Evolutionary conservation across 2,888 invertebrate species (phyloP).

Genomic region (Hipparchia semele): DNA sequence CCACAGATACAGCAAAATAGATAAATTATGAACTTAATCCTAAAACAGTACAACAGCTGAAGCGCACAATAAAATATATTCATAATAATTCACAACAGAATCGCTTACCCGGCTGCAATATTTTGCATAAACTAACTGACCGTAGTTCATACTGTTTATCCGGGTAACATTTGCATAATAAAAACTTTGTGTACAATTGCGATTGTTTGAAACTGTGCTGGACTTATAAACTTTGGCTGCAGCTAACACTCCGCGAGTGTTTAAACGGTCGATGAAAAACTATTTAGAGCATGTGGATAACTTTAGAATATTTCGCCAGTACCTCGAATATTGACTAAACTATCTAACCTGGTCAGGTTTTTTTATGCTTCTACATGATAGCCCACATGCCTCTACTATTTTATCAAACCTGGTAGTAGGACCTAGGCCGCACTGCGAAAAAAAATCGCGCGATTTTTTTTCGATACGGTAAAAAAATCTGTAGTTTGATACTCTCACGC

Average conservation of each 20-base stretch:
- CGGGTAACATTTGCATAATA: constrained; percentile 33
- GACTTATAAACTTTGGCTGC: constrained; percentile 10
- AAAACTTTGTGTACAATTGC: constrained; percentile 22
- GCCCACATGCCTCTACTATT: too few relatives aligned
- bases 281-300: neutral
- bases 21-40: constrained; percentile 16
- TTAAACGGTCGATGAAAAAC: constrained; percentile 5
- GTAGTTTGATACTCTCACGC: too few relatives aligned
- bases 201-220: constrained; percentile 22
- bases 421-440: too few relatives aligned
- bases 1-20: too few relatives aligned
- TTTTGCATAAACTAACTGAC: constrained; percentile 34
- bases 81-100: constrained; percentile 36
- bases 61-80: constrained; percentile 30
- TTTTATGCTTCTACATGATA: too few relatives aligned
- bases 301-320: neutral
- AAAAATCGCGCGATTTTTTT: too few relatives aligned
- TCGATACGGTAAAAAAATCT: too few relatives aligned
- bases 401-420: too few relatives aligned
- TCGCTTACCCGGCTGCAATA: constrained; percentile 37
- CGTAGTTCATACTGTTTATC: constrained; percentile 34
- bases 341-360: too few relatives aligned
- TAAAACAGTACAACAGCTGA: constrained; percentile 18
- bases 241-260: neutral
- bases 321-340: neutral